Evolutionary conservation across 2,113 vertebrate genomes (phyloP).

Genomic region (Garra rufa): DNA sequence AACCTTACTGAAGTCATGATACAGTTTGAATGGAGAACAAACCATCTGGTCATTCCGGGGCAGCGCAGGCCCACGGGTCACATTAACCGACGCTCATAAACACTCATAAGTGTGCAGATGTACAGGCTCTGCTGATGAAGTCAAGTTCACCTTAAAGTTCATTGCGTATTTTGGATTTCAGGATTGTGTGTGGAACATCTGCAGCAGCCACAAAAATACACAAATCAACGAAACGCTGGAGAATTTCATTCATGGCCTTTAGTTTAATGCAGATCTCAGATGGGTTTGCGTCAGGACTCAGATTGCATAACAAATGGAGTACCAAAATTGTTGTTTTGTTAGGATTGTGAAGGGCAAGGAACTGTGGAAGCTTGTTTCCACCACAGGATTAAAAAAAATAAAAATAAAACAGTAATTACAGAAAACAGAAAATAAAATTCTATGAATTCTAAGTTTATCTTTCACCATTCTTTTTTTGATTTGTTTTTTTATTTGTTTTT

Average conservation of each 20-base stretch:
- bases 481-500: too few relatives aligned
- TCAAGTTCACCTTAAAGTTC: conserved; percentile 5
- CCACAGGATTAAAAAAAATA: too few relatives aligned
- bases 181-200: neutral
- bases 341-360: neutral
- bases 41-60: conserved; percentile 19
- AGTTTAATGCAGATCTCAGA: neutral
- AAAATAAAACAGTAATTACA: too few relatives aligned
- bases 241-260: neutral
- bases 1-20: neutral
- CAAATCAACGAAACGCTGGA: neutral
- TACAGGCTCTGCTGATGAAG: neutral
- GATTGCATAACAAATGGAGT: neutral
- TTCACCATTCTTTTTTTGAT: too few relatives aligned
- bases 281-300: neutral
- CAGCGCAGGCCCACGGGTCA: neutral
- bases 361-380: too few relatives aligned
- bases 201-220: neutral
- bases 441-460: too few relatives aligned
- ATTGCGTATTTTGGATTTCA: neutral
- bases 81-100: neutral
- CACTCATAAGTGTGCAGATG: neutral
- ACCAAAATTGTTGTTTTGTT: neutral
- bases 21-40: conserved; percentile 15
- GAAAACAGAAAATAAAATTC: too few relatives aligned